Base-by-base conservation (phyloP, 2,888 invertebrate species). In the Acanthopleura granulata region DNA sequence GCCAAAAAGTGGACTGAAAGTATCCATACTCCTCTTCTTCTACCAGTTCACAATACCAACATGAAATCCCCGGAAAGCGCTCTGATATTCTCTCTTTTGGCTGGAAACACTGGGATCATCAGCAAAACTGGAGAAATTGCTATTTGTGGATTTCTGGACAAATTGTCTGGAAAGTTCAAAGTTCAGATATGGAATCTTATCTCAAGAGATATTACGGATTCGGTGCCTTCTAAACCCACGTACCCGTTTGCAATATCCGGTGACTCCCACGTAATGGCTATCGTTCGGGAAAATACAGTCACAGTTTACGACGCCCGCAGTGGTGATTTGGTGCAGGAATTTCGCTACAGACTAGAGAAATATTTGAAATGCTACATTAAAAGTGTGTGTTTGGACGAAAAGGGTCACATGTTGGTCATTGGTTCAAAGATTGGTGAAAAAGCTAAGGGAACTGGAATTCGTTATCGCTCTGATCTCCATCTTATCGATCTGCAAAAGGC, bases 101-200 rank as follows among this genome's bases (percentile, higher is more conserved):
- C 66, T 22, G 66, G 66, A 27, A 66, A 66, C 25, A 27, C 25
- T 3, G 66, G 66, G 1, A 14, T 22, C 29, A 25, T 66, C 29
- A 22, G 29, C 25, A 66, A 66, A 66, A 27, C 15, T 1, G 66
- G 29, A 66, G 66, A 66, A 27, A 27, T 66, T 12, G 66, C 66
- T 12, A 27, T 66, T 6, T 66, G 66, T 27, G 66, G 66, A 66
- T 66, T 66, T 66, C 25, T 66, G 25, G 66, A 66, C 25, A 66
- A 66, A 25, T 14, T 22, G 29, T 27, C 25, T 66, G 22, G 22
- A 27, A 66, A 66, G 29, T 66, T 22, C 25, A 66, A 66, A 16
- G 66, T 66, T 27, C 66, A 66, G 16, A 22, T 66, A 22, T 66
- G 22, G 27, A 66, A 66, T 27, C 29, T 66, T 16, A 66, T 16